A percentile compares a stretch with the other conserved stretches of the same genome.
phyloP scores from a whole-genome alignment of 1,140 invertebrate genomes.

The Lepidurus packardi region DNA sequence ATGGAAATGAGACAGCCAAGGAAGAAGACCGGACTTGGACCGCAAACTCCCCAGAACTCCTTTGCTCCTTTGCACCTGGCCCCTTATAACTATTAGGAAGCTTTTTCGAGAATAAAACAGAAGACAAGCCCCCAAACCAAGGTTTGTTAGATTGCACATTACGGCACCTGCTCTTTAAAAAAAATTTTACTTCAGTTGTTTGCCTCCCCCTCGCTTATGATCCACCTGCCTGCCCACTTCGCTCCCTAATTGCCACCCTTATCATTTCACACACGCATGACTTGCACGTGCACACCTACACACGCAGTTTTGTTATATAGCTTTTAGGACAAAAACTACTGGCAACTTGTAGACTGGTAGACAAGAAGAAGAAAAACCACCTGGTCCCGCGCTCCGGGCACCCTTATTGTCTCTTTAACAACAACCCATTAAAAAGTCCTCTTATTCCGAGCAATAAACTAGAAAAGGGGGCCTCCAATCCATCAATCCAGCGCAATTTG shows the following conservation, averaged over 20 bases:
- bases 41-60: neutral
- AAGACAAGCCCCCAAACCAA: neutral
- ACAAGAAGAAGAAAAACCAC: neutral
- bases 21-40: conserved; percentile 6
- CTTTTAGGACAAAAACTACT: too few species aligned
- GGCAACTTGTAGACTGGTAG: neutral
- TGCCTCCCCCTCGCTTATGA: neutral
- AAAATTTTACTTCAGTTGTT: neutral
- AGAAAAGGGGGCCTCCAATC: neutral
- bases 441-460: neutral
- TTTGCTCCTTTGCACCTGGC: neutral
- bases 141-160: neutral
- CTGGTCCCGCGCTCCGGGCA: neutral
- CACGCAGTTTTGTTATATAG: neutral
- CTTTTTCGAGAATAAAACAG: neutral
- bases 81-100: conserved; percentile 12
- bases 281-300: conserved; percentile 17
- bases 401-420: conserved; percentile 15
- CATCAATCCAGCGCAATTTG: too few species aligned
- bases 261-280: neutral
- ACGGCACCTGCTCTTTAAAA: neutral
- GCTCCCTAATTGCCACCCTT: conserved; percentile 1
- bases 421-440: neutral
- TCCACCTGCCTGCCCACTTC: neutral
- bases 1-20: conserved; percentile 4